A percentile compares a stretch with the other conserved stretches of the same genome.
Evolutionary conservation across 2,888 invertebrate genomes (phyloP).

Genomic region (Amblyjoppa fuscipennis): DNA sequence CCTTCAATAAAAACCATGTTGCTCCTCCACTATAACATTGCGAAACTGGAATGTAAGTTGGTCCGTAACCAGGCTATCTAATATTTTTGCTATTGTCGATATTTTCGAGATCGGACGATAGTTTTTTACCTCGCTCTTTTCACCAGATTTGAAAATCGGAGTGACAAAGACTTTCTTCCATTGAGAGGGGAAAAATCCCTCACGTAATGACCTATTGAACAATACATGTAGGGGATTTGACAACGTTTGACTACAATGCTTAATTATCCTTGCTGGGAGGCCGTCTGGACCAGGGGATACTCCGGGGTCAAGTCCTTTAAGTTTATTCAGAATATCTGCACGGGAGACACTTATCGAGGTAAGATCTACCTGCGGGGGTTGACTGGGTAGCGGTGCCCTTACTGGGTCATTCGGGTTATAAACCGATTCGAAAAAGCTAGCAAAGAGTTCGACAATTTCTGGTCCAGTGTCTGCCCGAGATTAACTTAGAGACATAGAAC

Average conservation of each 20-base stretch:
- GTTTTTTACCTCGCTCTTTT: not conserved
- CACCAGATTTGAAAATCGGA: not conserved
- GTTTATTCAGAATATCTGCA: not conserved
- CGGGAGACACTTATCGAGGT: not conserved
- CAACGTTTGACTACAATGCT: not conserved
- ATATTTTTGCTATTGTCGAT: not conserved
- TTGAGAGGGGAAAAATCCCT: not conserved
- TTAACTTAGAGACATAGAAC: not conserved
- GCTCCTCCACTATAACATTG: not conserved
- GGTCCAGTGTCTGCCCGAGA: not conserved
- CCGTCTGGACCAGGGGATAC: conserved; percentile 21
- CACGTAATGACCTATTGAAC: not conserved
- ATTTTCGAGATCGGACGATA: conserved; percentile 15
- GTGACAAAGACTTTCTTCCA: conserved; percentile 13
- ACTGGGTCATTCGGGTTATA: not conserved
- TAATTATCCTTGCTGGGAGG: not conserved
- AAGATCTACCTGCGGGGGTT: conserved; percentile 13
- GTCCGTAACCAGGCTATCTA: not conserved
- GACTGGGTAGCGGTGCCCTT: not conserved
- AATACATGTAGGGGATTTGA: not conserved
- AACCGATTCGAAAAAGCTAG: conserved; percentile 8
- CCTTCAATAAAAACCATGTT: not conserved
- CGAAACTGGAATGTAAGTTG: not conserved
- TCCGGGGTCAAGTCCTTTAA: not conserved
- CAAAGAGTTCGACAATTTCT: conserved; percentile 1